Evolutionary conservation across 2,113 vertebrate species (phyloP).

Genomic region (Halichoeres trimaculatus): DNA sequence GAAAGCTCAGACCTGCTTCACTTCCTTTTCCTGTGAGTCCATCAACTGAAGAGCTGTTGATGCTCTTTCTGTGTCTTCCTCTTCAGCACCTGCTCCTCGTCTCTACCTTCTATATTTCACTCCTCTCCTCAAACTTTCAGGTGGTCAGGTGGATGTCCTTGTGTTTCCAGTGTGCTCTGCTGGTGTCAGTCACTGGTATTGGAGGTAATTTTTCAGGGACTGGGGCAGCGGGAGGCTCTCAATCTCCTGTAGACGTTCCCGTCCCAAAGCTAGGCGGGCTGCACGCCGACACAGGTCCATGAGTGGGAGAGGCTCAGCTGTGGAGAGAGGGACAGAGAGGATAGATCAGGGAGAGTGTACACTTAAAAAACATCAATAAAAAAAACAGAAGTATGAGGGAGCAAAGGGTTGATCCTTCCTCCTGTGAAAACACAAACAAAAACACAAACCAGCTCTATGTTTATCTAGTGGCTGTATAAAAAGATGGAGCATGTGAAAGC

Average conservation of each 20-base stretch:
- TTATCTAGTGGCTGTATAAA: no score
- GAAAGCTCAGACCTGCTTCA: conserved; percentile 69
- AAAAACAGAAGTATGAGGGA: not conserved
- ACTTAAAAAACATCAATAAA: conserved; percentile 17
- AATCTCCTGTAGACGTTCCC: conserved; percentile 93
- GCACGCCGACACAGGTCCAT: conserved; percentile 97
- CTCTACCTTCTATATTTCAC: conserved; percentile 51
- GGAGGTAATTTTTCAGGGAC: conserved; percentile 98
- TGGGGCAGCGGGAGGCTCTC: conserved; percentile 93
- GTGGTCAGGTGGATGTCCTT: conserved; percentile 25
- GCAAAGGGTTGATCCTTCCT: no score
- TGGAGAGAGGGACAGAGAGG: not conserved
- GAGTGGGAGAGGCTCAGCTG: conserved; percentile 96
- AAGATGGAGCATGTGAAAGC: no score
- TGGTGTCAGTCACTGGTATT: conserved; percentile 91
- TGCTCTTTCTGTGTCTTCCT: conserved; percentile 67
- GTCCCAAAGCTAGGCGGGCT: conserved; percentile 92
- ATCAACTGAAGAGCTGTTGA: conserved; percentile 18
- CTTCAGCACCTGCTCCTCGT: conserved; percentile 1
- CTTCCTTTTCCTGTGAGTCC: conserved; percentile 61
- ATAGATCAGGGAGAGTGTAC: not conserved
- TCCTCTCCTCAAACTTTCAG: conserved; percentile 19
- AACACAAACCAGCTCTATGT: no score
- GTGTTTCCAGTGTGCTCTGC: conserved; percentile 38
- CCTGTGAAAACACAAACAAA: no score